Evolutionary conservation across 1,140 invertebrate species (phyloP), one percentile per base, ranked within the genome.

Genomic region (Caenorhabditis brenneri): DNA sequence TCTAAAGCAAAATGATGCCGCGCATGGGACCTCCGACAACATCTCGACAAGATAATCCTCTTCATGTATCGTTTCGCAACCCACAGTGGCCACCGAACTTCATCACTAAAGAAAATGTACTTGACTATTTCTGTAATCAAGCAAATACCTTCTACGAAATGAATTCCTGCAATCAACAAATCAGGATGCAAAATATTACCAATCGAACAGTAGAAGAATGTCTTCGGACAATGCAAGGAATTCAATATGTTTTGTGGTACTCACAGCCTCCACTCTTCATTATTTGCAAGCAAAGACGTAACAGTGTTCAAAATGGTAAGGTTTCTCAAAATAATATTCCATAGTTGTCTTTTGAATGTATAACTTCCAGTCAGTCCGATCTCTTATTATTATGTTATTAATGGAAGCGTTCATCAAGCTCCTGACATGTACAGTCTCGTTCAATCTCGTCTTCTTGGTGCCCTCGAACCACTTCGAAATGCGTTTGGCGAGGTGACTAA

Each of bases 341-440:
- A n/a, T 51, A 51, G n/a, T 51, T 3, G 10, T 16, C 4, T 19
- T 80, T 82, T 51, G n/a, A 2, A 51, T 19, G n/a, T 51, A 5
- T 42, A 42, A 36, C 2, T 46, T 85, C 79, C 58, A 85, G 85
- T 86, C 16, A 96, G 95, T 7, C 95, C 97, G 27, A 91, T 97
- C 36, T 94, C 96, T 42, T 95, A 98, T 93, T 99, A 97, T 92
- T 98, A 99, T 91, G 97, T 99, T 60, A 96, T 98, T 89, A 96
- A 95, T 84, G 97, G 97, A 55, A 94, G 95, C 87, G 95, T 99
- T 2, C 98, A 98, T 91, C 96, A 98, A 92, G 96, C 96, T 51
- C 97, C 97, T 27, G 97, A 99, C 92, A 92, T 99, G 49, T 94
- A 94, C 48, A 96, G 96, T 86, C 95, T 98, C 22, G 93, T 98